Conservation (phyloP, 1,140 invertebrate species). For the Calephelis nemesis region DNA sequence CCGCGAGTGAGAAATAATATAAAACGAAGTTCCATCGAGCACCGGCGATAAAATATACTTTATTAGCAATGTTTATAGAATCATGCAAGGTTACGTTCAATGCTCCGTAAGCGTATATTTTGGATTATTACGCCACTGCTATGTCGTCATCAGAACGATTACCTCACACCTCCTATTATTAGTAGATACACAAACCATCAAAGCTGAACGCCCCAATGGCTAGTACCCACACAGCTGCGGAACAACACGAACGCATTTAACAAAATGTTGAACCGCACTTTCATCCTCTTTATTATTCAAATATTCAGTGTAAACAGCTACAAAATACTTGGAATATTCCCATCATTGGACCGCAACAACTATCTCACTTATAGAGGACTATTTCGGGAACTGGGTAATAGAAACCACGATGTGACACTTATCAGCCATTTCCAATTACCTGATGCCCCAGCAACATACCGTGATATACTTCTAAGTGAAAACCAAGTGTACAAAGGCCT, state of each 20-base stretch:
- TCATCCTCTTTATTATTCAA: conserved; percentile 49
- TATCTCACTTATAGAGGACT: conserved; percentile 84
- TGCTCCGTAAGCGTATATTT: conserved; percentile 68
- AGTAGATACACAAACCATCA: conserved; percentile 58
- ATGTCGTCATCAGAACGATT: conserved; percentile 58
- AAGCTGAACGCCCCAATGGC: conserved; percentile 53
- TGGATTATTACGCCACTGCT: conserved; percentile 61
- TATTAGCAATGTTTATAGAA: no score
- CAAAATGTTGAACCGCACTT: conserved; percentile 52
- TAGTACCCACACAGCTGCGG: conserved; percentile 59
- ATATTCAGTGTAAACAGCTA: conserved; percentile 52
- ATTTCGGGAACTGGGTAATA: conserved; percentile 81
- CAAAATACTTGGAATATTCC: conserved; percentile 83
- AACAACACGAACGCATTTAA: conserved; percentile 49
- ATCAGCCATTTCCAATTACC: conserved; percentile 82
- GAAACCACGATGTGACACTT: conserved; percentile 85
- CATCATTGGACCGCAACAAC: conserved; percentile 84
- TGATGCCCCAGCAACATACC: conserved; percentile 78
- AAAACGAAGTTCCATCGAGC: no score
- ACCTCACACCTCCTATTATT: conserved; percentile 76
- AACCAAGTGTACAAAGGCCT: conserved; percentile 62
- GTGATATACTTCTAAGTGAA: conserved; percentile 76
- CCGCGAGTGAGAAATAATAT: no score
- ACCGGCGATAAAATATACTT: no score
- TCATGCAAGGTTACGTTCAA: conserved; percentile 59